These are phyloP conservation scores for Priocnemis perturbator DNA, from an alignment of 2,888 invertebrate genomes.

Conservation along the genomic window DNA sequence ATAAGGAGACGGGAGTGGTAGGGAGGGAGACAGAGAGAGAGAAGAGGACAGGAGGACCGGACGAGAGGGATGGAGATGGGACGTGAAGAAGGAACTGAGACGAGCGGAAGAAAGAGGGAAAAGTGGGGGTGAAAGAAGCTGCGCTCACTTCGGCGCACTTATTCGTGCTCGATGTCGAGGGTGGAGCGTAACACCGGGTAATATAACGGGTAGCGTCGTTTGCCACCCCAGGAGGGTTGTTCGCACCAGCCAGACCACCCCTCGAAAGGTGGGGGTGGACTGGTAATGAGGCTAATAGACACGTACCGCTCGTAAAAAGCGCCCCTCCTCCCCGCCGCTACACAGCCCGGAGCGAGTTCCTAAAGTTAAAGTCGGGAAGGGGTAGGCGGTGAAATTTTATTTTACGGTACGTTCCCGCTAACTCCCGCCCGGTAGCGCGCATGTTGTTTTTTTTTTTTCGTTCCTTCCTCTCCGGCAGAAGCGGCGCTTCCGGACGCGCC, in stretches of 20 bases:
- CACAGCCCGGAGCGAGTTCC: slow-evolving; percentile 48
- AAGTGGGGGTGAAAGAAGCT: slow-evolving; percentile 26
- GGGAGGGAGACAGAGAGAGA: slow-evolving; percentile 22
- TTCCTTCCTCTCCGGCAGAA: background rate
- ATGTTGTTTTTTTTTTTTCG: no score
- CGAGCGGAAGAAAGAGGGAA: slow-evolving; percentile 14
- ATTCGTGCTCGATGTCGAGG: slow-evolving; percentile 48
- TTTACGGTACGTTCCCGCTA: slow-evolving; percentile 28
- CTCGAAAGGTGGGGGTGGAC: slow-evolving; percentile 24
- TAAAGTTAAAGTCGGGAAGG: slow-evolving; percentile 54
- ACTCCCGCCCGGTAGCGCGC: background rate
- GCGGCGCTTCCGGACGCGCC: background rate
- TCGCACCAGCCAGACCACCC: slow-evolving; percentile 34
- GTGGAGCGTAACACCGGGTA: slow-evolving; percentile 53
- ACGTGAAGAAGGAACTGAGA: background rate
- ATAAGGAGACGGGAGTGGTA: slow-evolving; percentile 17
- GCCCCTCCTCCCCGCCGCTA: slow-evolving; percentile 26
- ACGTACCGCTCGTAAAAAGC: slow-evolving; percentile 71
- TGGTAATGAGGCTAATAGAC: slow-evolving; percentile 72
- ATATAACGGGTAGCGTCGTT: slow-evolving; percentile 63
- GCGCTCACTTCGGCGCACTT: slow-evolving; percentile 36
- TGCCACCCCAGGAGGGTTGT: slow-evolving; percentile 49
- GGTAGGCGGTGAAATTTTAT: slow-evolving; percentile 40
- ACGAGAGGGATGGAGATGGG: slow-evolving; percentile 14
- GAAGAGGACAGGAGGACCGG: background rate